A percentile compares a stretch with the other conserved stretches of the same genome.
These are phyloP conservation scores for Rallus crepitans DNA, from an alignment of 2,797 vertebrate genomes.

Conservation along the genomic window DNA sequence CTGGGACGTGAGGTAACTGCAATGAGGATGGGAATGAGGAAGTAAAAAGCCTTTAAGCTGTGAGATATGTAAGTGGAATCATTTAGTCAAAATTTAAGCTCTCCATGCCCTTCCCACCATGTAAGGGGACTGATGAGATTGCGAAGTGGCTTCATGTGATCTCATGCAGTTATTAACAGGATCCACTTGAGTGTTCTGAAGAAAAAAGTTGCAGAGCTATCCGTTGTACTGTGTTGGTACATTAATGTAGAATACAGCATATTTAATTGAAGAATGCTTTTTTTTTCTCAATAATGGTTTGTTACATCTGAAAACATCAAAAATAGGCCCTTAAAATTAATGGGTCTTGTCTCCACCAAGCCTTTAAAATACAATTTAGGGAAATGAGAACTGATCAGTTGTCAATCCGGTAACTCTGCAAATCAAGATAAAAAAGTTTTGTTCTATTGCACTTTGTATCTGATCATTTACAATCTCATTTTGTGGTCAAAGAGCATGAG, in stretches of 20 bases:
- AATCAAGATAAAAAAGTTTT: not conserved
- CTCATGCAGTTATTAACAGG: not conserved
- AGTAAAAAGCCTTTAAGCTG: not conserved
- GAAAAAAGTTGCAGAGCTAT: not conserved
- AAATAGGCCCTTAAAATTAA: not conserved
- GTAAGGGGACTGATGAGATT: not conserved
- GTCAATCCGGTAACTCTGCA: not conserved
- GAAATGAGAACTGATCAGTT: not conserved
- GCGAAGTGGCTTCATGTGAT: not conserved
- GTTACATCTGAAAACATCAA: not conserved
- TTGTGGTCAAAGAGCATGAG: not conserved
- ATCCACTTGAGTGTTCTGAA: not conserved
- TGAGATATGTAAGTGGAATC: not conserved
- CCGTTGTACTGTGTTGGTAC: fast-evolving
- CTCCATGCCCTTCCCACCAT: not conserved
- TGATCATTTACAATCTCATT: not conserved
- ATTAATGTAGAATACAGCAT: not conserved
- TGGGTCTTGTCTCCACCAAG: not conserved
- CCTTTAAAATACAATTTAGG: not conserved
- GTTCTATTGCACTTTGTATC: not conserved
- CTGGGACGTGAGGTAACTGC: fast-evolving
- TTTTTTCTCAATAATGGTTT: not conserved
- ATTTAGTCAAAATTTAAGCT: not conserved
- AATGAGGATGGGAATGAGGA: not conserved
- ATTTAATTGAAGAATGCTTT: not conserved